Evolutionary conservation across 2,797 vertebrate species (phyloP), one percentile per base, ranked within the genome.

Genomic region (Muscicapa comitata): DNA sequence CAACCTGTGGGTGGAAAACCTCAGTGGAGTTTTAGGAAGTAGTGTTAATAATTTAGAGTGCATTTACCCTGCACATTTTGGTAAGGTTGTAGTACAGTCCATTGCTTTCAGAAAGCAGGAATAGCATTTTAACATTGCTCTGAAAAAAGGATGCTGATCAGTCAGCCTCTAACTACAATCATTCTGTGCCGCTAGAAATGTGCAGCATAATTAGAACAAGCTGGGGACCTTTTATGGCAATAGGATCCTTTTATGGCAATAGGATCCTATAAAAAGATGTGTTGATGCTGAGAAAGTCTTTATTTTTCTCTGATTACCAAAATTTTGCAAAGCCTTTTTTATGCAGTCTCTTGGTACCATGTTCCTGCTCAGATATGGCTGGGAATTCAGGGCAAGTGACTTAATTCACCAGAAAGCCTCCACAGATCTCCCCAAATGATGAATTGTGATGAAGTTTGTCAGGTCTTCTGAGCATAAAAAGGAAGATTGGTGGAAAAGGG

Each of bases 1-100:
- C 57, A 71, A 0, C 19, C 37, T 51, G 25, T 82, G 67, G 21
- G 35, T 85, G 38, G 38, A 31, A 95, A 95, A 73, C 9, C 50
- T 89, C 84, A 37, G 25, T 28, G 58, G 42, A 85, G 25, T 72
- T 87, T 81, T 63, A 58, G 77, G 67, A 94, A 87, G 55, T 23
- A 78, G 4, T 40, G 62, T 73, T 85, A 72, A 82, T 37, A 57
- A 84, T 82, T 87, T 62, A 78, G 51, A 68, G 19, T 38, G 47
- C 70, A 61, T 78, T 89, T 79, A 78, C 31, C 3, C 26, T 33
- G 25, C 3, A 81, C 58, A 54, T 78, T 87, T 92, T 91, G 21
- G 62, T 40, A 75, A 61, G 61, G 15, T 82, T 86, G 66, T 50
- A 65, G 29, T 77, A 42, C 33, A 59, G 33, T 71, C 88, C 42